Conservation (phyloP, 2,797 vertebrate genomes). For the Anguilla anguilla region DNA sequence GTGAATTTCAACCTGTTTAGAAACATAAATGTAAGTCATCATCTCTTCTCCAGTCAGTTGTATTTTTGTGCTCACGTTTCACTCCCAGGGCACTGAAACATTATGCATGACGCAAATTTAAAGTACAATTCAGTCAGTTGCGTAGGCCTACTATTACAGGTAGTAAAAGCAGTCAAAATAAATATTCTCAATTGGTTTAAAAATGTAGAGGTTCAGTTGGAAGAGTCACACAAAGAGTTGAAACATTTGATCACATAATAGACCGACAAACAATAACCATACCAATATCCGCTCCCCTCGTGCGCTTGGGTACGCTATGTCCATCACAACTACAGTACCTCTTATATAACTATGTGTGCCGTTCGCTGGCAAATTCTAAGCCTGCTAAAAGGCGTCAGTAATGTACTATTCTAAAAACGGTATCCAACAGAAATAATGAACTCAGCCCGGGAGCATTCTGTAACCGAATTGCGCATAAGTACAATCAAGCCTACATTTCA, state of each 20-base stretch:
- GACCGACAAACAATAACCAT: background rate
- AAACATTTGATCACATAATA: background rate
- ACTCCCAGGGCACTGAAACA: no score
- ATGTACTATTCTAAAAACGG: background rate
- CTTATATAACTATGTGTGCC: background rate
- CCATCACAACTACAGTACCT: background rate
- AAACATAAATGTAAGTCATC: no score
- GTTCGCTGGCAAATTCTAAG: background rate
- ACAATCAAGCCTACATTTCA: background rate
- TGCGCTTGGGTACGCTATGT: background rate
- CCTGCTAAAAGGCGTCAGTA: background rate
- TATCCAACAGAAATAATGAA: background rate
- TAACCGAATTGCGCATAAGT: background rate
- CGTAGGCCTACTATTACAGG: no score
- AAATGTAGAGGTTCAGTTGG: no score
- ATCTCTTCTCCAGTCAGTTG: no score
- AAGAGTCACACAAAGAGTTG: background rate
- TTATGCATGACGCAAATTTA: no score
- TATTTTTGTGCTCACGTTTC: no score
- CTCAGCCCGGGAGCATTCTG: conserved; percentile 18
- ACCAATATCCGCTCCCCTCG: no score
- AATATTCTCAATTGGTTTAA: no score
- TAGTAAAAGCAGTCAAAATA: no score
- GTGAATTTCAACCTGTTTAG: no score
- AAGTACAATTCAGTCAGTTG: no score